Evolutionary conservation across 2,888 invertebrate species (phyloP), one percentile per base, ranked within the genome.

Genomic region (Drosophila ustulata): DNA sequence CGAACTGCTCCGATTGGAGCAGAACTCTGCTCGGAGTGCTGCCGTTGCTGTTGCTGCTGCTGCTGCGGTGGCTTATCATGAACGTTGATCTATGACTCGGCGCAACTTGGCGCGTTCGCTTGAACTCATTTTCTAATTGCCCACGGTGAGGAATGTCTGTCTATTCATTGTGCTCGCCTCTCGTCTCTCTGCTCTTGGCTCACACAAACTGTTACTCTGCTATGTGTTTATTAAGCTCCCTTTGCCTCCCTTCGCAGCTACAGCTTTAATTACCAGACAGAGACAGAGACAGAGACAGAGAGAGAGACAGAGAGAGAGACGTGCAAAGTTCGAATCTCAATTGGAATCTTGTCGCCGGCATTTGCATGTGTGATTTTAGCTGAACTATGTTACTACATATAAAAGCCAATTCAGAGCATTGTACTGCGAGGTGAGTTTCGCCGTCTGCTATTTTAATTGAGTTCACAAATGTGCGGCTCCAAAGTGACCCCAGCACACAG

Each of bases 51-150:
- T 30, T 18, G 41, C 43, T 18, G 18, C 1, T 41, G 53, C 39
- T 34, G 52, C 26, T 18, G 30, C 41, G 53, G 49, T 26, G 62
- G 82, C 82, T 88, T 83, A 83, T 83, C 83, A 65, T 85, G 88
- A 85, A 88, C 83, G 83, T 71, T 83, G 88, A 83, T 83, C 83
- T 88, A 88, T 83, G 88, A 83, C 82, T 88, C 64, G 79, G 72
- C 74, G 68, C 78, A 78, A 75, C 62, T 76, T 74, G 77, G 71
- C 78, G 81, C 82, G 80, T 63, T 78, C 63, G 72, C 75, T 83
- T 87, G 82, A 85, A 83, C 83, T 88, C 83, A 83, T 83, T 83
- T 88, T 88, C 86, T 83, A 83, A 83, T 83, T 83, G 83, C 83
- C 82, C 80, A 83, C 88, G 83, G 88, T 85, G 63, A 73, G 83